Percentiles rank a stretch among this genome's conserved stretches.
Evolutionary conservation across 2,888 invertebrate genomes (phyloP).

Genomic region (Pollenia griseotomentosa): DNA sequence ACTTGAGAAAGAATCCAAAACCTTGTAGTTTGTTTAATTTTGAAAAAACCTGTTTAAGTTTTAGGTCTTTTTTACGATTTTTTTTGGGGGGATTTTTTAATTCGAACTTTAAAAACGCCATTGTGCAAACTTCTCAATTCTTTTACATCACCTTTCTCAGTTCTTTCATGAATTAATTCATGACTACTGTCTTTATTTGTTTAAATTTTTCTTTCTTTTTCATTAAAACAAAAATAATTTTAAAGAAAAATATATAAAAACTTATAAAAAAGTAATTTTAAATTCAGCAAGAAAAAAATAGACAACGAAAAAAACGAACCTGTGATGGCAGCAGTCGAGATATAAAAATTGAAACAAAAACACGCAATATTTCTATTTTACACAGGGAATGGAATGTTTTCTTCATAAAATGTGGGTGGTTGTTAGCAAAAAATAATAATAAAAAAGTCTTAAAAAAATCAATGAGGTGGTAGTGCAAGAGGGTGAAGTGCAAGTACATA

Average conservation of each 20-base stretch:
- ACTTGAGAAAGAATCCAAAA: too few species aligned
- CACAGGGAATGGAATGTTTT: conserved; percentile 8
- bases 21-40: too few species aligned
- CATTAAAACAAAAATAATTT: neutral
- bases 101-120: neutral
- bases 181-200: conserved; percentile 19
- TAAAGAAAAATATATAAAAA: neutral
- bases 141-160: neutral
- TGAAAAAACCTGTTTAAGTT: too few species aligned
- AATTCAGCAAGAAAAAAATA: conserved; percentile 13
- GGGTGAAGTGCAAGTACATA: conserved; percentile 12
- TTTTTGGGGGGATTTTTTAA: too few species aligned
- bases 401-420: conserved; percentile 3
- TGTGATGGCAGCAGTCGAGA: conserved; percentile 23
- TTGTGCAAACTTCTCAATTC: too few species aligned
- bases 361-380: conserved; percentile 24
- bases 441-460: conserved; percentile 35
- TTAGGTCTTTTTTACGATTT: too few species aligned
- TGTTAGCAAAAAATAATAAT: neutral
- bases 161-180: neutral
- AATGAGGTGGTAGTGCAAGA: conserved; percentile 25
- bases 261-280: conserved; percentile 39
- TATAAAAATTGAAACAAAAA: conserved; percentile 21
- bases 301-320: conserved; percentile 36
- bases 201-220: conserved; percentile 5